Conservation (phyloP, 2,888 invertebrate species). For the Pristionchus exspectatus region DNA sequence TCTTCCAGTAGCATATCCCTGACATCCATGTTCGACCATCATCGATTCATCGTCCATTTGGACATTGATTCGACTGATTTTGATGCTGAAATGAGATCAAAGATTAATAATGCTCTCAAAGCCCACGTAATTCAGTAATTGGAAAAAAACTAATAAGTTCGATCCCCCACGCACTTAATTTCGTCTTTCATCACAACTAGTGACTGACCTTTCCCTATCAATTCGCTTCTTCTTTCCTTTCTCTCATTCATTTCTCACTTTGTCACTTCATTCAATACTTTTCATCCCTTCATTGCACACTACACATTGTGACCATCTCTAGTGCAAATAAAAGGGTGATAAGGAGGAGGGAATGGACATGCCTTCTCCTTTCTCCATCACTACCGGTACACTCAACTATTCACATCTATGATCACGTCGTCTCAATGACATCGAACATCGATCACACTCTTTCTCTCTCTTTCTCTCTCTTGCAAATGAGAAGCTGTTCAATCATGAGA, state of each 20-base stretch:
- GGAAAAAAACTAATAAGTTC: background rate
- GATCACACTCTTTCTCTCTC: background rate
- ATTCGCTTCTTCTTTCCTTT: constrained; percentile 10
- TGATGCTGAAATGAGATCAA: constrained; percentile 18
- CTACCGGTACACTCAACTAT: background rate
- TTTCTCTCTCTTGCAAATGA: background rate
- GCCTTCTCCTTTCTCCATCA: background rate
- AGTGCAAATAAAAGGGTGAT: background rate
- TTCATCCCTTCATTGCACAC: background rate
- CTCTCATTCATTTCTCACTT: constrained; percentile 28
- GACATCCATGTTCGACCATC: constrained; percentile 8
- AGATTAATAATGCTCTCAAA: background rate
- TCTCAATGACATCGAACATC: background rate
- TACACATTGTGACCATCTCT: constrained; percentile 21
- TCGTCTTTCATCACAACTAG: background rate
- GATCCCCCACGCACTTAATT: background rate
- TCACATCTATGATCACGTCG: background rate
- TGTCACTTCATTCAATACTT: constrained; percentile 4
- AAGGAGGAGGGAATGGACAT: background rate
- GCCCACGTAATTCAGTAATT: background rate
- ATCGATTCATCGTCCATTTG: constrained; percentile 5
- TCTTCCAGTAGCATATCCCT: background rate
- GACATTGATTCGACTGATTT: background rate
- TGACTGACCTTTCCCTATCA: background rate
- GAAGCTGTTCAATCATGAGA: background rate